phyloP scores from a whole-genome alignment of 2,888 invertebrate species.

The Koerneria pararmatus region DNA sequence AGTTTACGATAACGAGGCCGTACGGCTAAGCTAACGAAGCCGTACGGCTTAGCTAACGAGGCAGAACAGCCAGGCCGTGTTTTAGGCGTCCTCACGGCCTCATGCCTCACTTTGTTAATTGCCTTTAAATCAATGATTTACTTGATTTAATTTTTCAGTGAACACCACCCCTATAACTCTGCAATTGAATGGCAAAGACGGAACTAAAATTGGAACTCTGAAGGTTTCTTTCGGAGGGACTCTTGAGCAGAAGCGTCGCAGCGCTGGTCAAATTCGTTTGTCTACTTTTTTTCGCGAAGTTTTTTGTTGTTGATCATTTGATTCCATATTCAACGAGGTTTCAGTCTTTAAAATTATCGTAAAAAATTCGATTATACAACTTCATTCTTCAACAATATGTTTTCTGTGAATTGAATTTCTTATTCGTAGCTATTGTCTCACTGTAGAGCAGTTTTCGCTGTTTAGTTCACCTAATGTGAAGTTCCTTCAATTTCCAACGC shows the following conservation, averaged over 20 bases:
- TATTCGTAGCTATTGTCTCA: no score
- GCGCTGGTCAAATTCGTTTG: constrained; percentile 29
- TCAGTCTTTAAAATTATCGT: no score
- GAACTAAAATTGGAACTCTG: constrained; percentile 43
- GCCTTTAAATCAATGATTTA: background rate
- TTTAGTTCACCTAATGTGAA: no score
- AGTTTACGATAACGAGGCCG: no score
- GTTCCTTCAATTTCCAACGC: no score
- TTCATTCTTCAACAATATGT: no score
- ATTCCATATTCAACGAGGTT: no score
- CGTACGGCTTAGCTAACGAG: constrained; percentile 39
- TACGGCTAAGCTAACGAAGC: constrained; percentile 38
- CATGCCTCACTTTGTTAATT: constrained; percentile 25
- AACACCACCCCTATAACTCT: constrained; percentile 38
- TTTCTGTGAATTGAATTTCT: no score
- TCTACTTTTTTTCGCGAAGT: constrained; percentile 1
- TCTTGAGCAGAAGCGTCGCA: constrained; percentile 36
- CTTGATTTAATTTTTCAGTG: constrained; percentile 32
- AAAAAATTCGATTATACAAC: no score
- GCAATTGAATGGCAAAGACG: constrained; percentile 42
- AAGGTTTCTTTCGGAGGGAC: constrained; percentile 38
- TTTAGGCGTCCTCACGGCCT: constrained; percentile 39
- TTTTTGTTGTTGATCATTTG: constrained; percentile 1
- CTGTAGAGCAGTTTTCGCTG: no score
- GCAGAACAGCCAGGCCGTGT: constrained; percentile 42